phyloP scores from a whole-genome alignment of 2,888 invertebrate genomes.

The Tinea pellionella region DNA sequence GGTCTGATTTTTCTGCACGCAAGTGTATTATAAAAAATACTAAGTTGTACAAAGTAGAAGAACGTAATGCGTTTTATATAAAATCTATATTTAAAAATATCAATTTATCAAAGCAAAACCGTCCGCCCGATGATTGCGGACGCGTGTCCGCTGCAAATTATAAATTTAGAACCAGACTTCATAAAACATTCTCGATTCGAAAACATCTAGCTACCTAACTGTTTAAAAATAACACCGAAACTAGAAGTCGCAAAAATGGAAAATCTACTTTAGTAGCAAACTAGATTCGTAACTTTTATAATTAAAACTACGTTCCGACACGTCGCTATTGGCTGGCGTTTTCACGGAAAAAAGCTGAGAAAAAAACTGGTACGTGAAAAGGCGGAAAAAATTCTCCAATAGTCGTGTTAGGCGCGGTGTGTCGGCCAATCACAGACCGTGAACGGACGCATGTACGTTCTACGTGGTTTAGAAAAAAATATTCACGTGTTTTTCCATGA shows the following conservation, averaged over 20 bases:
- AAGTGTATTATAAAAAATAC: too few species aligned
- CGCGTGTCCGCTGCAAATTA: constrained; percentile 9
- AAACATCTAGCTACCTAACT: constrained; percentile 22
- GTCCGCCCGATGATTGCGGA: constrained; percentile 3
- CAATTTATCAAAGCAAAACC: constrained; percentile 5
- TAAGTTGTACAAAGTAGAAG: too few species aligned
- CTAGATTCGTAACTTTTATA: constrained; percentile 45
- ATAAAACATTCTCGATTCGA: constrained; percentile 22
- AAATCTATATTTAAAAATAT: neutral
- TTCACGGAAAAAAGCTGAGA: constrained; percentile 43
- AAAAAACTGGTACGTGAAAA: constrained; percentile 55
- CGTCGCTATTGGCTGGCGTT: constrained; percentile 54
- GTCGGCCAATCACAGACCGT: constrained; percentile 43
- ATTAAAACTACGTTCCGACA: constrained; percentile 46
- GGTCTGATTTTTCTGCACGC: neutral
- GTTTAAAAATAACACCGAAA: constrained; percentile 20
- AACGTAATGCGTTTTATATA: too few species aligned
- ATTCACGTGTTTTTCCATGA: constrained; percentile 64
- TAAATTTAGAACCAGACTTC: constrained; percentile 11
- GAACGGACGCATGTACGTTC: constrained; percentile 48
- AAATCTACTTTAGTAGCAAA: constrained; percentile 19
- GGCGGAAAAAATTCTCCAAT: constrained; percentile 60
- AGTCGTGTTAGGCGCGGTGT: constrained; percentile 25
- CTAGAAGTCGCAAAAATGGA: neutral
- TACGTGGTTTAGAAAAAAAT: constrained; percentile 61